Conservation (phyloP, 1,140 invertebrate genomes). For the Steinernema feltiae region DNA sequence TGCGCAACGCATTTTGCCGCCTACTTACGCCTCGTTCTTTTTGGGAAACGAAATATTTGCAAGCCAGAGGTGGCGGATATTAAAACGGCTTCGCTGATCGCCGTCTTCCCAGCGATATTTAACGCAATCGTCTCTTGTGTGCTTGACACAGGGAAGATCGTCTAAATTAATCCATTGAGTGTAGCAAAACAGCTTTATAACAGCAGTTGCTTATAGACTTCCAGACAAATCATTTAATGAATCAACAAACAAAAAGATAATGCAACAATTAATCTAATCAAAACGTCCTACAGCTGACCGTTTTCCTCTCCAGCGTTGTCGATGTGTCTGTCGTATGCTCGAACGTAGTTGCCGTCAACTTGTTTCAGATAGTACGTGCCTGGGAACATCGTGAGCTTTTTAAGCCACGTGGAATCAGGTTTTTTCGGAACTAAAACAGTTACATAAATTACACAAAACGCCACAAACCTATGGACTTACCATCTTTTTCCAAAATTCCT, state of each 20-base stretch:
- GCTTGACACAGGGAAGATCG: no score
- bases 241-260: no score
- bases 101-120: neutral
- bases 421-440: slow-evolving; percentile 3
- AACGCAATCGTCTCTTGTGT: no score
- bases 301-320: slow-evolving; percentile 8
- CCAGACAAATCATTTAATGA: no score
- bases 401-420: neutral
- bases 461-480: slow-evolving; percentile 25
- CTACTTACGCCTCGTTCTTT: neutral
- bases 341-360: slow-evolving; percentile 31
- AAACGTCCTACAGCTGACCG: neutral
- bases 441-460: no score
- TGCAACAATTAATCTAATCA: no score
- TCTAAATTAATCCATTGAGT: neutral
- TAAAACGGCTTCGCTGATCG: slow-evolving; percentile 9
- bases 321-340: slow-evolving; percentile 19
- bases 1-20: neutral
- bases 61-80: neutral
- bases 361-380: slow-evolving; percentile 39
- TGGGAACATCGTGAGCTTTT: slow-evolving; percentile 27
- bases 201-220: no score
- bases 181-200: neutral
- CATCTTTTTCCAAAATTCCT: slow-evolving; percentile 24
- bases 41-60: neutral